Percentiles rank a stretch among this genome's conserved stretches.
phyloP scores from a whole-genome alignment of 2,888 invertebrate genomes.

The Torymus aiolomorphi region DNA sequence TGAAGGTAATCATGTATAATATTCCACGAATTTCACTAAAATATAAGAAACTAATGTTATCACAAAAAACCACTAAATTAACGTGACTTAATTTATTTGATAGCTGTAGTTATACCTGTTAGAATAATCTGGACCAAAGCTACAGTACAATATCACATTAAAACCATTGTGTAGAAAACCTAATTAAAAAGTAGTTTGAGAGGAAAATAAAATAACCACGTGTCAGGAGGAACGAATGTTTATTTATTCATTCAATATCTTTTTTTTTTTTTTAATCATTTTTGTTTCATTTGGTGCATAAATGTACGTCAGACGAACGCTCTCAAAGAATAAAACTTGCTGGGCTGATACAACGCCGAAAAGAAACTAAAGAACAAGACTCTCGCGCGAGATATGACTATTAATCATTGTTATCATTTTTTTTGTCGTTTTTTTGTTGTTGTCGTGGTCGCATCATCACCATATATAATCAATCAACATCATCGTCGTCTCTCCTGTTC shows the following conservation, averaged over 20 bases:
- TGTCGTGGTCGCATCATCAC: conserved; percentile 14
- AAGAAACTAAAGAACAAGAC: conserved; percentile 9
- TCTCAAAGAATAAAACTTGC: conserved; percentile 37
- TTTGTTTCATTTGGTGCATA: conserved; percentile 41
- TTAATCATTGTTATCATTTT: background rate
- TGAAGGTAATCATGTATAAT: conserved; percentile 20
- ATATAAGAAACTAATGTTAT: conserved; percentile 22
- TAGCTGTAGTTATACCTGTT: no score
- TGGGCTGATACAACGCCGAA: conserved; percentile 27
- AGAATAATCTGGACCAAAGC: no score
- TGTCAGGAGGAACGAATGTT: conserved; percentile 44
- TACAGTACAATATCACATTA: background rate
- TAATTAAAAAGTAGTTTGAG: background rate
- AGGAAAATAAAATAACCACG: conserved; percentile 16
- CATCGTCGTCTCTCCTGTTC: background rate
- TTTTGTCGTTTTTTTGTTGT: background rate
- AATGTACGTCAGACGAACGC: conserved; percentile 37
- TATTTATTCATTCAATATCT: conserved; percentile 52
- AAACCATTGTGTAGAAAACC: background rate
- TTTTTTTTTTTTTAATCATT: conserved; percentile 9
- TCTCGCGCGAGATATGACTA: background rate
- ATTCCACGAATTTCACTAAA: conserved; percentile 22
- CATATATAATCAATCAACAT: no score
- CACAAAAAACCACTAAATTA: conserved; percentile 3
- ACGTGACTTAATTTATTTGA: background rate